Evolutionary conservation across 1,140 invertebrate genomes (phyloP).

Genomic region (Lucilia sericata): DNA sequence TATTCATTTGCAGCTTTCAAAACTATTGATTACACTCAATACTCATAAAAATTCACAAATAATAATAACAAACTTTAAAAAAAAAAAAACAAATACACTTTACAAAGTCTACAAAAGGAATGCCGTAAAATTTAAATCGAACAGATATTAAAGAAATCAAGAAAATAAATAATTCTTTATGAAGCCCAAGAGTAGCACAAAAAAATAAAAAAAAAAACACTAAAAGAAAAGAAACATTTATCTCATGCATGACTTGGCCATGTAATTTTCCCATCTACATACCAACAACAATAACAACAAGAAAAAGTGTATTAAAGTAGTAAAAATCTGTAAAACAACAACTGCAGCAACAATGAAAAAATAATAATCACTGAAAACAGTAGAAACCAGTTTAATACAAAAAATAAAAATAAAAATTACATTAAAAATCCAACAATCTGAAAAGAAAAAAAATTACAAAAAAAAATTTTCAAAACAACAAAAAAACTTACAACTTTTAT

Average conservation of each 20-base stretch:
- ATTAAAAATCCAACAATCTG: neutral
- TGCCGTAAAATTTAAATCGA: no score
- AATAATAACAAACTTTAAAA: no score
- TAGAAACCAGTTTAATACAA: slow-evolving; percentile 34
- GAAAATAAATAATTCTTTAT: no score
- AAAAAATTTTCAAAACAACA: neutral
- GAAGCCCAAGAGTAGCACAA: no score
- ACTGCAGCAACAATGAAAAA: neutral
- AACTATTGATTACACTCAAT: no score
- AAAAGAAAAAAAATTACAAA: neutral
- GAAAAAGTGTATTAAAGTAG: slow-evolving; percentile 31
- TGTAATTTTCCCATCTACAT: slow-evolving; percentile 16
- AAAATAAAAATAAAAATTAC: slow-evolving; percentile 30
- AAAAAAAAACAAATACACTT: no score
- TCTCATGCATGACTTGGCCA: neutral
- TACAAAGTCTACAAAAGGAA: no score
- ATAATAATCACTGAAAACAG: slow-evolving; percentile 9
- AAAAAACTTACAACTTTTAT: slow-evolving; percentile 17
- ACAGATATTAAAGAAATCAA: no score
- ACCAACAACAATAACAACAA: neutral
- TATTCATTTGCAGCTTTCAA: no score
- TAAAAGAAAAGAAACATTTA: neutral
- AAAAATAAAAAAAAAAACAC: neutral
- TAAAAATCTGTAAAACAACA: neutral
- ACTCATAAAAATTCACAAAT: no score